Evolutionary conservation across 2,888 invertebrate genomes (phyloP).

Genomic region (Blastobasis adustella): DNA sequence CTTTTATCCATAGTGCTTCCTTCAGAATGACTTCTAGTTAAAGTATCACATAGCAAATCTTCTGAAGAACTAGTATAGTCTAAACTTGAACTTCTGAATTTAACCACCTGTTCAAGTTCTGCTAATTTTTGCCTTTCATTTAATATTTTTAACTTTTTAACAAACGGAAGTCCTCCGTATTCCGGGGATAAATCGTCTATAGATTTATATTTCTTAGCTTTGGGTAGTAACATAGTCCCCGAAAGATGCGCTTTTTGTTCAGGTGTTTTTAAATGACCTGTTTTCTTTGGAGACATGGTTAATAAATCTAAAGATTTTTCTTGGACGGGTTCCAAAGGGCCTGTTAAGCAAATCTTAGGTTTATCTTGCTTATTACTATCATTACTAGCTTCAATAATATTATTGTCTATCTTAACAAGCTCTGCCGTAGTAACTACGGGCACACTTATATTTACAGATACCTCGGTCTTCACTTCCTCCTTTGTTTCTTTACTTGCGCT

Average conservation of each 20-base stretch:
- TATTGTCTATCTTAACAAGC: slow-evolving; percentile 69
- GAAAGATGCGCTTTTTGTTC: slow-evolving; percentile 33
- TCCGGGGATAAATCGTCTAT: slow-evolving; percentile 91
- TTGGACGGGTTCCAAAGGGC: slow-evolving; percentile 63
- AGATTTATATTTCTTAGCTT: slow-evolving; percentile 83
- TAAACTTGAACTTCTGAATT: slow-evolving; percentile 86
- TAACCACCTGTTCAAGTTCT: slow-evolving; percentile 85
- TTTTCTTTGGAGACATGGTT: slow-evolving; percentile 55
- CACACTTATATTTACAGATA: slow-evolving; percentile 47
- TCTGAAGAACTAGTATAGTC: slow-evolving; percentile 80
- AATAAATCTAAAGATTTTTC: slow-evolving; percentile 62
- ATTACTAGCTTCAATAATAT: slow-evolving; percentile 52
- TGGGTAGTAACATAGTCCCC: slow-evolving; percentile 45
- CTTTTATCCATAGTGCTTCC: slow-evolving; percentile 83
- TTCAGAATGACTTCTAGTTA: slow-evolving; percentile 88
- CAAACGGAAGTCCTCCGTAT: slow-evolving; percentile 89
- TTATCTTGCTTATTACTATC: slow-evolving; percentile 53
- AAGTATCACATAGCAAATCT: slow-evolving; percentile 69
- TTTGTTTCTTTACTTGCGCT: slow-evolving; percentile 25
- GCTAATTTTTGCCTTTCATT: slow-evolving; percentile 91
- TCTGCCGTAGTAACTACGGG: slow-evolving; percentile 61
- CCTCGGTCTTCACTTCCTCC: slow-evolving; percentile 29
- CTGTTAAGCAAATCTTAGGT: slow-evolving; percentile 56
- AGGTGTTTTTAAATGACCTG: slow-evolving; percentile 27
- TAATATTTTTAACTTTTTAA: slow-evolving; percentile 90